These are phyloP conservation scores for Aldabrachelys gigantea DNA, from an alignment of 2,113 vertebrate species.

Conservation along the genomic window DNA sequence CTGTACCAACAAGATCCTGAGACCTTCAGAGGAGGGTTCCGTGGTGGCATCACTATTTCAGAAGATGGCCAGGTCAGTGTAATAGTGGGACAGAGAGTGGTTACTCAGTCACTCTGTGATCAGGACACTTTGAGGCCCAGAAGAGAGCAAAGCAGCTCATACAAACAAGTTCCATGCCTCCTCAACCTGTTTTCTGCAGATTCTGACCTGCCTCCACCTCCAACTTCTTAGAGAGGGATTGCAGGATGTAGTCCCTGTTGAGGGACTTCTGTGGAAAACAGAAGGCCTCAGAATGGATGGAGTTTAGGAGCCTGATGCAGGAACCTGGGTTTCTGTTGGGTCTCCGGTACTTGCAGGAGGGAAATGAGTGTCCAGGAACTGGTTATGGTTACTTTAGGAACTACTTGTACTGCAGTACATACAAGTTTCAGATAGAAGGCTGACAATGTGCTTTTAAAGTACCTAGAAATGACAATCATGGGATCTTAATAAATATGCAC, in stretches of 20 bases:
- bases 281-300: neutral
- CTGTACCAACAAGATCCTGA: neutral
- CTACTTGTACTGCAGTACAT: neutral
- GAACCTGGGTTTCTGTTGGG: neutral
- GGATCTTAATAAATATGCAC: neutral
- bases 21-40: neutral
- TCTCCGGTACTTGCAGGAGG: neutral
- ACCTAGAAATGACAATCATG: accelerated
- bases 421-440: neutral
- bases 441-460: neutral
- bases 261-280: neutral
- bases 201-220: neutral
- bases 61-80: neutral
- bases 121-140: neutral
- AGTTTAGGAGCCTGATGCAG: neutral
- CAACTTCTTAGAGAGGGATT: neutral
- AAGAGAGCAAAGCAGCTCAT: neutral
- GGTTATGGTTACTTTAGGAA: accelerated
- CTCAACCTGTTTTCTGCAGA: neutral
- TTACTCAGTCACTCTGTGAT: neutral
- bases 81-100: neutral
- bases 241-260: neutral
- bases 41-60: neutral
- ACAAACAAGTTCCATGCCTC: neutral
- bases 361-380: neutral